A percentile compares a stretch with the other conserved stretches of the same genome.
Evolutionary conservation across 2,113 vertebrate species (phyloP).

Genomic region (Phaetusa simplex): DNA sequence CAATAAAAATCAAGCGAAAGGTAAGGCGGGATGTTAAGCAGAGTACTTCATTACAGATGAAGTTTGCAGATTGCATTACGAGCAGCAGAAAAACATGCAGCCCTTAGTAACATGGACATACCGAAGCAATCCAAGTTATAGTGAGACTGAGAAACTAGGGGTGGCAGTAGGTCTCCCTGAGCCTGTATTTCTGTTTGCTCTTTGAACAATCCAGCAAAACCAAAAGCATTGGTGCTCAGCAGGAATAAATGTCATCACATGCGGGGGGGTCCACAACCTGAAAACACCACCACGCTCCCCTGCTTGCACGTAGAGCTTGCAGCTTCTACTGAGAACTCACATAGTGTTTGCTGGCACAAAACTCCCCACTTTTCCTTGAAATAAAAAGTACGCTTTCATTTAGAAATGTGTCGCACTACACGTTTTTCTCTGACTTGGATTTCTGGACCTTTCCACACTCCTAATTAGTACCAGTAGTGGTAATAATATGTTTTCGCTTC

Average conservation of each 20-base stretch:
- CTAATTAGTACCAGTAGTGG: neutral
- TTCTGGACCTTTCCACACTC: neutral
- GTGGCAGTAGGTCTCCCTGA: neutral
- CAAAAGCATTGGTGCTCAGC: neutral
- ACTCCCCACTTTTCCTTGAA: neutral
- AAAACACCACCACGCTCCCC: neutral
- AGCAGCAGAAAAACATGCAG: neutral
- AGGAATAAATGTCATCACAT: neutral
- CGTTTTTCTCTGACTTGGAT: neutral
- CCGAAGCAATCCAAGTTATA: neutral
- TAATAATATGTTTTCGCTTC: neutral
- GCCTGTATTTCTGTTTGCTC: neutral
- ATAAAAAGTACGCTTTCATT: neutral
- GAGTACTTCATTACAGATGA: neutral
- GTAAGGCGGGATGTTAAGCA: neutral
- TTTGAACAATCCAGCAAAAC: neutral
- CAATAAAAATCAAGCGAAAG: neutral
- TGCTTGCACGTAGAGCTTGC: neutral
- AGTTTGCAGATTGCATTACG: neutral
- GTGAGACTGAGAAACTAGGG: neutral
- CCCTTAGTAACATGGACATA: neutral
- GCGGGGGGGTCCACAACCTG: neutral
- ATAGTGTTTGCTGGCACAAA: neutral
- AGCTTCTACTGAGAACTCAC: neutral
- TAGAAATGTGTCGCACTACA: neutral